These are phyloP conservation scores for Brachypterus glaber DNA, from an alignment of 2,888 invertebrate genomes.

Conservation along the genomic window DNA sequence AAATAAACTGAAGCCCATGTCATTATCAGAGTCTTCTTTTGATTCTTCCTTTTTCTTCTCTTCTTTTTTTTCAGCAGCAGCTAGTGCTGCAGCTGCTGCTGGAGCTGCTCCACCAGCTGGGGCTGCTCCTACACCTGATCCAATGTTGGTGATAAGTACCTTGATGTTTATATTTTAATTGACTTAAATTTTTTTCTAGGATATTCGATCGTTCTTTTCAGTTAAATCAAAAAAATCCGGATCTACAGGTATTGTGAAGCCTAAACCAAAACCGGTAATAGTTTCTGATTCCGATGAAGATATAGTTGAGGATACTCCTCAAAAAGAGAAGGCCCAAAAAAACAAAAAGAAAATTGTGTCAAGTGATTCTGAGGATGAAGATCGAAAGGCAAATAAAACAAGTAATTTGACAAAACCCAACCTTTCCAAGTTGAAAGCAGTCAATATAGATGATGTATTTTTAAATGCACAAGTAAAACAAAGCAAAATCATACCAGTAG, in stretches of 20 bases:
- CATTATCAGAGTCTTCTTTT: slow-evolving; percentile 78
- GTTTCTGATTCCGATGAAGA: slow-evolving; percentile 49
- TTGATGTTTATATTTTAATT: slow-evolving; percentile 90
- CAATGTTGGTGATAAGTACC: slow-evolving; percentile 86
- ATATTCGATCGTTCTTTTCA: slow-evolving; percentile 54
- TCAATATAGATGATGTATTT: slow-evolving; percentile 49
- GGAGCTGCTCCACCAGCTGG: slow-evolving; percentile 63
- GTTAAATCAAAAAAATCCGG: slow-evolving; percentile 31
- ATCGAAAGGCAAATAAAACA: slow-evolving; percentile 13
- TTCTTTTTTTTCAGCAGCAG: slow-evolving; percentile 50
- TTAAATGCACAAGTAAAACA: slow-evolving; percentile 51
- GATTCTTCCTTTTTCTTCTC: slow-evolving; percentile 70
- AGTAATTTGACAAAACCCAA: slow-evolving; percentile 22
- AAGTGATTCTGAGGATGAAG: slow-evolving; percentile 28
- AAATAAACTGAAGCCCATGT: slow-evolving; percentile 88
- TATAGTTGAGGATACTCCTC: slow-evolving; percentile 48
- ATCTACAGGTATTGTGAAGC: slow-evolving; percentile 32
- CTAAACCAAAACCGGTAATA: slow-evolving; percentile 24
- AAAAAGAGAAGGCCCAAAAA: slow-evolving; percentile 20
- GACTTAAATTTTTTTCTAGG: slow-evolving; percentile 56
- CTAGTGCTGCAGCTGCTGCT: slow-evolving; percentile 57
- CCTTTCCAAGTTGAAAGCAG: slow-evolving; percentile 34
- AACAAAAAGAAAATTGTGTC: slow-evolving; percentile 22
- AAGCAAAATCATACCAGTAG: slow-evolving; percentile 35
- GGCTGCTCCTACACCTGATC: slow-evolving; percentile 81